phyloP scores from a whole-genome alignment of 2,888 invertebrate species.

The Nasonovia ribisnigri region DNA sequence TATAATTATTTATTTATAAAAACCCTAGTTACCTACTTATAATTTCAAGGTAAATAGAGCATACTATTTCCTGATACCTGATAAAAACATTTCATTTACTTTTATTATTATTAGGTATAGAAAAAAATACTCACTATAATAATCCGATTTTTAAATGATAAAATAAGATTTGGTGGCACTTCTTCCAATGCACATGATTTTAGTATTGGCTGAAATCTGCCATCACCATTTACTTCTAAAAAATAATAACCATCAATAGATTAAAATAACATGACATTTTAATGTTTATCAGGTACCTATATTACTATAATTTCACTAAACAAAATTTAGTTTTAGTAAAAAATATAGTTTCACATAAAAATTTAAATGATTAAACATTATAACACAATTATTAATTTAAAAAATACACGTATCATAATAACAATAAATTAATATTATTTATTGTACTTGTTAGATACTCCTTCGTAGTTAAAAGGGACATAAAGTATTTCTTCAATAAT shows the following conservation, averaged over 20 bases:
- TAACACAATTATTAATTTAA: background rate
- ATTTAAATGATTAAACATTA: background rate
- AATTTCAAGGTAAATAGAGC: background rate
- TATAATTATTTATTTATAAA: too few relatives aligned
- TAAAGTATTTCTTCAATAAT: background rate
- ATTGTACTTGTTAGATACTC: too few relatives aligned
- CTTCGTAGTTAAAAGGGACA: background rate
- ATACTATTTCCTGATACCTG: background rate
- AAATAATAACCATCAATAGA: background rate
- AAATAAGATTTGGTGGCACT: conserved; percentile 78
- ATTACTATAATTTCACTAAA: background rate
- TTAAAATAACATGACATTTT: background rate
- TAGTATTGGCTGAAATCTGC: conserved; percentile 79
- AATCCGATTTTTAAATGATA: conserved; percentile 82
- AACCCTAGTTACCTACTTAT: background rate
- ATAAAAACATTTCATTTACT: background rate
- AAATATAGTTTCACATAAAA: background rate
- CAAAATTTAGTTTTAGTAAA: background rate
- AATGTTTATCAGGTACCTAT: too few relatives aligned
- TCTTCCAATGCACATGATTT: conserved; percentile 80
- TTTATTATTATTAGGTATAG: background rate
- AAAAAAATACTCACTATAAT: conserved; percentile 76
- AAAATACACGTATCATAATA: background rate
- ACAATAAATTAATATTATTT: background rate
- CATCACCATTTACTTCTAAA: conserved; percentile 62